phyloP scores from a whole-genome alignment of 2,113 vertebrate species.

The Erinaceus europaeus region DNA sequence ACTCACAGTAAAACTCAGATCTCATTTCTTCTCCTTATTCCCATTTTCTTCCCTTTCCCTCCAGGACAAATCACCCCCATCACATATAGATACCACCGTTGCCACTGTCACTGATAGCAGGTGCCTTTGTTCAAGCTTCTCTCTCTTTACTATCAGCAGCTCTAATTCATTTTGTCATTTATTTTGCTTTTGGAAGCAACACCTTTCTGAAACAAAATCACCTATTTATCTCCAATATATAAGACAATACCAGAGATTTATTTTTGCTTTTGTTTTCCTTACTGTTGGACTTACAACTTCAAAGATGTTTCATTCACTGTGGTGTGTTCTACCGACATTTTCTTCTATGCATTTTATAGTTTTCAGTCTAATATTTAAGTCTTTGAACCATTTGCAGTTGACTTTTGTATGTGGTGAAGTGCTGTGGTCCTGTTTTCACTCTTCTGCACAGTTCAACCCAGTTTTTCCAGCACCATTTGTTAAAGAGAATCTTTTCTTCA shows the following conservation, averaged over 20 bases:
- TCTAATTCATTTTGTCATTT: not conserved
- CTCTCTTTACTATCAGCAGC: not conserved
- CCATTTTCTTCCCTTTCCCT: conserved; percentile 7
- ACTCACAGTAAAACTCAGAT: conserved; percentile 5
- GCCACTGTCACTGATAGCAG: not conserved
- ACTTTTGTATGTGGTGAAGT: too few species aligned
- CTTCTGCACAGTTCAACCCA: too few species aligned
- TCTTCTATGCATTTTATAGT: too few species aligned
- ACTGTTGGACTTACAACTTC: too few species aligned
- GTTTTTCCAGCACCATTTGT: too few species aligned
- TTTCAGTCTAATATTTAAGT: too few species aligned
- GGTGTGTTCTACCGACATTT: too few species aligned
- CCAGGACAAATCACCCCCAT: not conserved
- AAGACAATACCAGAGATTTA: not conserved
- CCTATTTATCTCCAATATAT: not conserved
- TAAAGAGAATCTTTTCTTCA: too few species aligned
- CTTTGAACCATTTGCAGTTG: too few species aligned
- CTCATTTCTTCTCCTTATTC: not conserved
- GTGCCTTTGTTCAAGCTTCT: not conserved
- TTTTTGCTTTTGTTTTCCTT: too few species aligned
- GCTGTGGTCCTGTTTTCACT: too few species aligned
- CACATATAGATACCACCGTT: not conserved
- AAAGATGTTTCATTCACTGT: too few species aligned
- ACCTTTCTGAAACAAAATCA: conserved; percentile 2
- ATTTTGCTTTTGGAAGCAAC: conserved; percentile 16